Evolutionary conservation across 2,113 vertebrate genomes (phyloP).

Genomic region (Pollachius pollachius): DNA sequence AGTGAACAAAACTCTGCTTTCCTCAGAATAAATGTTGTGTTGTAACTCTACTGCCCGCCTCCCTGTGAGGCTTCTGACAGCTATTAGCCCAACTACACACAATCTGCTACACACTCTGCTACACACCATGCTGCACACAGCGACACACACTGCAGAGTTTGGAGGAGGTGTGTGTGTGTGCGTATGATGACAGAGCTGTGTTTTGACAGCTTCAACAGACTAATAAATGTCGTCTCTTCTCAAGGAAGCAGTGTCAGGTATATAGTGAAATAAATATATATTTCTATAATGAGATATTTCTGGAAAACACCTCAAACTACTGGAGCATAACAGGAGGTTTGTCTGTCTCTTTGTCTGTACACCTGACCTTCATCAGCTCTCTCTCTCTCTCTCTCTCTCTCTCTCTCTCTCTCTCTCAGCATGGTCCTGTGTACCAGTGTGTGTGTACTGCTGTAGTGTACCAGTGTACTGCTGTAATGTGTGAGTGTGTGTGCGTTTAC

Average conservation of each 20-base stretch:
- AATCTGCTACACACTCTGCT: conserved; percentile 65
- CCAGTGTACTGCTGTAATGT: neutral
- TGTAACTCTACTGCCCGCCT: conserved; percentile 28
- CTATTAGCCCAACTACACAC: too few relatives aligned
- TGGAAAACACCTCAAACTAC: too few relatives aligned
- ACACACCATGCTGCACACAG: conserved; percentile 33
- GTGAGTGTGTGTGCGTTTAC: conserved; percentile 54
- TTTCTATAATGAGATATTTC: neutral
- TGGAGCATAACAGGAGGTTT: too few relatives aligned
- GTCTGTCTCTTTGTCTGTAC: too few relatives aligned
- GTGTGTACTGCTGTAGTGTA: neutral
- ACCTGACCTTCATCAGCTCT: too few relatives aligned
- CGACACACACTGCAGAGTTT: neutral
- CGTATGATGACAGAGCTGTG: conserved; percentile 48
- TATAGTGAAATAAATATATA: neutral
- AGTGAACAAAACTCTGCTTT: conserved; percentile 27
- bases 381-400: too few relatives aligned
- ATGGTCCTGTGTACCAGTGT: neutral
- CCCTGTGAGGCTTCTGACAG: too few relatives aligned
- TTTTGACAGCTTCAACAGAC: conserved; percentile 59
- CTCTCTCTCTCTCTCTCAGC: neutral
- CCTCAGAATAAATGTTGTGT: conserved; percentile 58
- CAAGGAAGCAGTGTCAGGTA: neutral
- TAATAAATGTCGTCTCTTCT: neutral
- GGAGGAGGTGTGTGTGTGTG: conserved; percentile 1